phyloP scores from a whole-genome alignment of 2,113 vertebrate species.

The Passerina amoena region DNA sequence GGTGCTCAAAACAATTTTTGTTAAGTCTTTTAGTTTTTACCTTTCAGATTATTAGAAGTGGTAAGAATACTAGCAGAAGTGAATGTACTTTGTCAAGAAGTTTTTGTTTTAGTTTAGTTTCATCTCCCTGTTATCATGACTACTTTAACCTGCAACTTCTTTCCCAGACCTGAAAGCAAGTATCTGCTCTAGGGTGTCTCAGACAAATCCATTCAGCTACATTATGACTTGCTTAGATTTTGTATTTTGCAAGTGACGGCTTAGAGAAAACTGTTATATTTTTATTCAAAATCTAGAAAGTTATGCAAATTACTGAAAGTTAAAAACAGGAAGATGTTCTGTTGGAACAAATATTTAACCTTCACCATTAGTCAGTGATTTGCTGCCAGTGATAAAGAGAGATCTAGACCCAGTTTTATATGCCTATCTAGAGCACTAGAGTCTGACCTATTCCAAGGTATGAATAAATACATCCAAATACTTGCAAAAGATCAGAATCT shows the following conservation, averaged over 20 bases:
- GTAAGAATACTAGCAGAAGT: not conserved
- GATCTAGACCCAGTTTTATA: not conserved
- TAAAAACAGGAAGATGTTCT: not conserved
- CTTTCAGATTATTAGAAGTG: not conserved
- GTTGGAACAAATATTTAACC: not conserved
- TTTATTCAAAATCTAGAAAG: not conserved
- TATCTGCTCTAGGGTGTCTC: not conserved
- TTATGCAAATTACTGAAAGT: not conserved
- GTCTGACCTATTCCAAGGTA: not conserved
- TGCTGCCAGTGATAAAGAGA: not conserved
- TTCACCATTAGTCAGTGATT: not conserved
- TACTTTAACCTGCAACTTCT: not conserved
- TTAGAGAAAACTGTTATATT: not conserved
- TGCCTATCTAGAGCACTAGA: not conserved
- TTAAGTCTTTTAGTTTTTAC: not conserved
- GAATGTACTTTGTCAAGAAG: not conserved
- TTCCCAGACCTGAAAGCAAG: not conserved
- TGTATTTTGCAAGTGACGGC: not conserved
- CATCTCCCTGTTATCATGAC: not conserved
- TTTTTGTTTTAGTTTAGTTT: not conserved
- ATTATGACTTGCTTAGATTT: not conserved
- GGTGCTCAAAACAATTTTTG: not conserved
- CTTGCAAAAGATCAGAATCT: not conserved
- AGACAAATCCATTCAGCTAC: not conserved
- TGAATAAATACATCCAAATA: not conserved